Evolutionary conservation across 64 coral and sea anemone genomes (phyloP), one percentile per base, ranked within the genome.

Genomic region (Platygyra sinensis): DNA sequence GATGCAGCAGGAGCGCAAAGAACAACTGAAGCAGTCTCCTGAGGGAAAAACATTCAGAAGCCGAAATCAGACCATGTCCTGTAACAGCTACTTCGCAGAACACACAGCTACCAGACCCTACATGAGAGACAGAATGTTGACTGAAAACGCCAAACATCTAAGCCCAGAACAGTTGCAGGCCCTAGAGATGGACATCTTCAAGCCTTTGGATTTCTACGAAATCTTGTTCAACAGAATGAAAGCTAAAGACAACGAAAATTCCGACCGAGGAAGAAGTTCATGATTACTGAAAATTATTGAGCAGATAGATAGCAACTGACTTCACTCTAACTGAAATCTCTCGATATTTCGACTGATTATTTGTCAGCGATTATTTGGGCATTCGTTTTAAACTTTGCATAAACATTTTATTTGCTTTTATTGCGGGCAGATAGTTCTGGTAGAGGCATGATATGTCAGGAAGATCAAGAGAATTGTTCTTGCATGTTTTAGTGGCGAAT

Each of bases 211-310:
- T 25, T 69, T 69, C 65, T 69, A 69, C 65, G 65, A 69, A 24
- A 50, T 24, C 39, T 51, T 77, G 74, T 77, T 77, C 19, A 8
- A 49, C 36, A 77, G 38, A 77, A 77, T 77, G 36, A 77, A 77
- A 77, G 74, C 74, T 22, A 38, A 19, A n/a, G 74, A n/a, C 7
- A 19, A 77, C 1, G 20, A 8, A 1, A 18, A 50, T 10, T 5
- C 22, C 22, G 9, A 49, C 74, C 36, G 18, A 77, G 19, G 19
- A 77, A 77, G 39, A 49, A 10, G 54, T 57, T 57, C 54, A 57
- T 57, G 10, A 57, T 57, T 9, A 57, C 54, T 57, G 54, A 57
- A 57, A 57, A 57, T 16, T 57, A 57, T 57, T 1, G 15, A 57
- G 54, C 8, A 10, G 11, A 57, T 57, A 36, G 7, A 57, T 10